Base-by-base conservation (phyloP, 2,113 vertebrate species). In the Ursus arctos region DNA sequence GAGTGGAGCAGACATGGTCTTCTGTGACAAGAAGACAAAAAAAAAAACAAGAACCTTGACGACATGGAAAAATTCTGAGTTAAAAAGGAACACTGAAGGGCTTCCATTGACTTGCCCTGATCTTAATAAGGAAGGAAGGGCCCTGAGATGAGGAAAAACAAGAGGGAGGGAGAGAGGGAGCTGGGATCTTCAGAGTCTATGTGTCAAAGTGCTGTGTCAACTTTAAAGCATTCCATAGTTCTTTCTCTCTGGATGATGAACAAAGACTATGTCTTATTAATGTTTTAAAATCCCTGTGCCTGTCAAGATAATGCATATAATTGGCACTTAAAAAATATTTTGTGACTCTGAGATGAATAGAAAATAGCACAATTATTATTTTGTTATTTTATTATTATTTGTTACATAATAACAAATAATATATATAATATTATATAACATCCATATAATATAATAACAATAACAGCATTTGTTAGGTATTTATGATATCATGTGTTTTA, bases 351-450 rank as follows among this genome's bases (percentile, higher is more conserved):
- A 95, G 57, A 59, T 87, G n/a, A 72, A 16, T 65, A 96, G 74
- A 95, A 97, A 94, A 80, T 92, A 77, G 79, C 11, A 33, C 61
- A 82, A 31, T 55, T 69, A 61, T 47, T 85, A 77, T 57, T 87
- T 85, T 65, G 47, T 74, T 36, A 76, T 83, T 94, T 83, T 91
- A 40, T 53, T 40, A 82, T n/a, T 82, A 69, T 51, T 47, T 61
- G 7, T 47, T 76, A 81, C 67, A 21, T 63, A 53, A 59, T 57
- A 82, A 61, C 65, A 74, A 40, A 40, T 6, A 93, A 11, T 28
- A 51, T 55, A 24, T 28, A 4, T 67, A 24, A 5, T 18, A 59
- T 31, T 77, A 77, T 31, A 55, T 36, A 53, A 51, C 33, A 87
- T 53, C 47, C 16, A 74, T 7, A 51, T 18, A n/a, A 47, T 21